Evolutionary conservation across 2,888 invertebrate species (phyloP).

Genomic region (Athalia rosae): DNA sequence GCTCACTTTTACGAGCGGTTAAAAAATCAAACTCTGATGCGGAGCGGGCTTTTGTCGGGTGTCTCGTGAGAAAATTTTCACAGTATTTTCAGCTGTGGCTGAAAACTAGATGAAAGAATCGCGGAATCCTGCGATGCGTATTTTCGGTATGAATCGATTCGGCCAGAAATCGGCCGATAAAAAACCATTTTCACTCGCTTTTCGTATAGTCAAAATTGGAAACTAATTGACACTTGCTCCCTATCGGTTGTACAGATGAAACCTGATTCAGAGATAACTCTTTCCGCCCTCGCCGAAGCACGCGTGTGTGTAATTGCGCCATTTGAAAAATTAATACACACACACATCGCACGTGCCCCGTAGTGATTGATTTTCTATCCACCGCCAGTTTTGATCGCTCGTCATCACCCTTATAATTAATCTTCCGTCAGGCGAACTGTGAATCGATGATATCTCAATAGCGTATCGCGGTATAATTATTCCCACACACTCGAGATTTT

Average conservation of each 20-base stretch:
- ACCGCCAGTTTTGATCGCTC: constrained; percentile 25
- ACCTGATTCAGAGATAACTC: not conserved
- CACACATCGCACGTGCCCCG: not conserved
- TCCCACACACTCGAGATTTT: not conserved
- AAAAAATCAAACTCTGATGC: not conserved
- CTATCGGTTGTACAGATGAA: constrained; percentile 6
- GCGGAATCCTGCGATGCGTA: not conserved
- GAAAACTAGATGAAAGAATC: too few species aligned
- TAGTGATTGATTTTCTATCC: constrained; percentile 1
- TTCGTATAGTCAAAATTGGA: constrained; percentile 28
- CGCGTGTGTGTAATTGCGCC: constrained; percentile 15
- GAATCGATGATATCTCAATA: too few species aligned
- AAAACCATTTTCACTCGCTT: constrained; percentile 23
- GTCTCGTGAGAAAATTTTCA: too few species aligned
- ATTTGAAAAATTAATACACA: too few species aligned
- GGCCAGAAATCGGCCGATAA: not conserved
- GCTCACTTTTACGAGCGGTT: not conserved
- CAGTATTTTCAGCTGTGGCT: too few species aligned
- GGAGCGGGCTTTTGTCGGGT: not conserved
- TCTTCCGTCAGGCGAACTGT: constrained; percentile 11
- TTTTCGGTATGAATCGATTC: not conserved
- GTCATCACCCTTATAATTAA: constrained; percentile 27
- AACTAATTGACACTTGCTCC: constrained; percentile 33
- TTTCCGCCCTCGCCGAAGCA: not conserved
- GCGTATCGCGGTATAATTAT: not conserved